phyloP scores from a whole-genome alignment of 2,888 invertebrate species.

The Biston stratarius region DNA sequence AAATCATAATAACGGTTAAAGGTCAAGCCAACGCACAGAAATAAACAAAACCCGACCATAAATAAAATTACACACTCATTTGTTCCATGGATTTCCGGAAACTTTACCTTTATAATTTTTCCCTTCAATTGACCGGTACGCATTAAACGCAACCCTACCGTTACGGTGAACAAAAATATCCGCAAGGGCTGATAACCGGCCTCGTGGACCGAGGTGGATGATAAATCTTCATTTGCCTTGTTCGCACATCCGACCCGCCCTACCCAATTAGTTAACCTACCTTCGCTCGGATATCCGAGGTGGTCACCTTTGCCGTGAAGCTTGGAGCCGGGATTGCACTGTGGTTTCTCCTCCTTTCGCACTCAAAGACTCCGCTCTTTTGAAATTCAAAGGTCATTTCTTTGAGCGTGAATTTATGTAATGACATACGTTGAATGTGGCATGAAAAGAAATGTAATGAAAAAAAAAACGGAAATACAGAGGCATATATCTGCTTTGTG shows the following conservation, averaged over 20 bases:
- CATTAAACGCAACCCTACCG: slow-evolving; percentile 37
- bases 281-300: slow-evolving; percentile 71
- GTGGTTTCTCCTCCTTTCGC: slow-evolving; percentile 46
- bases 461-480: not conserved
- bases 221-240: slow-evolving; percentile 85
- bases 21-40: slow-evolving; percentile 10
- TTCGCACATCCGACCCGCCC: slow-evolving; percentile 80
- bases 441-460: slow-evolving; percentile 7
- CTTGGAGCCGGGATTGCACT: slow-evolving; percentile 47
- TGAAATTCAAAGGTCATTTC: slow-evolving; percentile 34
- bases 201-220: slow-evolving; percentile 70
- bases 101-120: slow-evolving; percentile 43
- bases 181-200: slow-evolving; percentile 48
- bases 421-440: slow-evolving; percentile 15
- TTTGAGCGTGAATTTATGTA: slow-evolving; percentile 25
- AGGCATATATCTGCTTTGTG: not conserved
- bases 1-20: slow-evolving; percentile 19
- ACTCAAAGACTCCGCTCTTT: slow-evolving; percentile 38
- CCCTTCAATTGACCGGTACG: slow-evolving; percentile 45
- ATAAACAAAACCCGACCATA: slow-evolving; percentile 30
- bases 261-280: slow-evolving; percentile 78
- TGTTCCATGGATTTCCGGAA: slow-evolving; percentile 27
- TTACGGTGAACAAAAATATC: slow-evolving; percentile 48
- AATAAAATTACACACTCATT: slow-evolving; percentile 34
- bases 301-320: slow-evolving; percentile 72